Base-by-base conservation (phyloP, 2,797 vertebrate species). In the Coregonus suidteri region DNA sequence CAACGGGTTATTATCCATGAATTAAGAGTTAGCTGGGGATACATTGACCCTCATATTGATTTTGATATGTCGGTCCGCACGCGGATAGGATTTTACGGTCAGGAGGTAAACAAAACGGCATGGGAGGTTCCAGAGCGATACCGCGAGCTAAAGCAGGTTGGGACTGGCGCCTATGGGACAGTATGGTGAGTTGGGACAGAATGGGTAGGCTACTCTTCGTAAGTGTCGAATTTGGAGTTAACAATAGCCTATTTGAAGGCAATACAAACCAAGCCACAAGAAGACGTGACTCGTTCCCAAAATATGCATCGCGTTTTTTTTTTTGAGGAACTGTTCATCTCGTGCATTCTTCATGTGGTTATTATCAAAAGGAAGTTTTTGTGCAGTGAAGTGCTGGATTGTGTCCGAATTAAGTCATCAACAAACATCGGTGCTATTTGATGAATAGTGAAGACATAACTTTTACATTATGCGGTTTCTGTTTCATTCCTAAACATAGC, bases 51-150 rank as follows among this genome's bases (percentile, higher is more conserved):
- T 62, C 70, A 76, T 76, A 78, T 37, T 4, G 66, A 79, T 73
- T 47, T 67, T 6, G 83, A 34, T 0, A 98, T 98, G 97, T 93
- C 95, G 82, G 86, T 94, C 51, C 92, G 95, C 68, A 91, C 91
- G 83, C 91, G 93, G 72, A 87, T 93, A 15, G 96, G 96, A 54
- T 99, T 95, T 80, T 96, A 95, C 91, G 94, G 94, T 76, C 96
- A 97, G 91, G 97, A 98, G 73, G 90, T 98, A 5, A 95, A 96
- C 91, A 95, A 95, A 82, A 98, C 96, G 0, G 90, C 87, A 30
- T 99, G 97, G 97, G 97, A 98, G 85, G 97, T 97, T 70, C 95
- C 95, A 86, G 96, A 96, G 75, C 91, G 95, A 90, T 98, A 98
- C 91, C 92, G 91, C 30, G 96, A 97, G 80, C 91, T 98, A 85